Percentiles rank a stretch among this genome's conserved stretches.
These are phyloP conservation scores for Heliothis virescens DNA, from an alignment of 1,140 invertebrate genomes.

Conservation along the genomic window DNA sequence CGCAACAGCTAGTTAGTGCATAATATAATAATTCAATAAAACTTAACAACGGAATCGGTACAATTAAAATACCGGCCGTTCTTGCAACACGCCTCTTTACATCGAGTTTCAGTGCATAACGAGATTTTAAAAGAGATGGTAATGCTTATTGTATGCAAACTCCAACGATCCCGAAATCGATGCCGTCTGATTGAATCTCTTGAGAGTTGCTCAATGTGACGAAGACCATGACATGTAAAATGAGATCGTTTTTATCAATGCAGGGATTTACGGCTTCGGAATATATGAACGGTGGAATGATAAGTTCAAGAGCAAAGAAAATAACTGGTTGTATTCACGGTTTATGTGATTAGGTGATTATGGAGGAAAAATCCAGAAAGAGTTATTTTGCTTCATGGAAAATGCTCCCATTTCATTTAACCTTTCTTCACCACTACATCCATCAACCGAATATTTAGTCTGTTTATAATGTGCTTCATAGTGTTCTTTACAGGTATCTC, in stretches of 20 bases:
- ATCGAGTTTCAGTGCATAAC: constrained; percentile 32
- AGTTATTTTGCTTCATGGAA: no score
- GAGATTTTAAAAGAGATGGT: constrained; percentile 29
- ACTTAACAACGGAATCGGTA: background rate
- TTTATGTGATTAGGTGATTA: no score
- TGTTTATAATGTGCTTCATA: no score
- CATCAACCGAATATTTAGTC: no score
- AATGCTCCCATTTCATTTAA: no score
- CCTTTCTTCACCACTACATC: no score
- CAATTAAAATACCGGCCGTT: constrained; percentile 12
- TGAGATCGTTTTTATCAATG: background rate
- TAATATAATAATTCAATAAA: background rate
- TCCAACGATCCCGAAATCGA: constrained; percentile 22
- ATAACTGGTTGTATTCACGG: no score
- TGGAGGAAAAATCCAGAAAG: no score
- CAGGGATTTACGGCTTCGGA: background rate
- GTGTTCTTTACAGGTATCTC: no score
- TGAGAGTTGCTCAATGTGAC: constrained; percentile 18
- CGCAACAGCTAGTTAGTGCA: no score
- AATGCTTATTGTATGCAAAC: constrained; percentile 37
- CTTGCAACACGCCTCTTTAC: constrained; percentile 2
- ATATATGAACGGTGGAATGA: no score
- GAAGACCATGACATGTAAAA: constrained; percentile 27
- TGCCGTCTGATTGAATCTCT: constrained; percentile 24
- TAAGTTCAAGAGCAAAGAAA: no score